Conservation (phyloP, 2,113 vertebrate species). For the Engraulis encrasicolus region DNA sequence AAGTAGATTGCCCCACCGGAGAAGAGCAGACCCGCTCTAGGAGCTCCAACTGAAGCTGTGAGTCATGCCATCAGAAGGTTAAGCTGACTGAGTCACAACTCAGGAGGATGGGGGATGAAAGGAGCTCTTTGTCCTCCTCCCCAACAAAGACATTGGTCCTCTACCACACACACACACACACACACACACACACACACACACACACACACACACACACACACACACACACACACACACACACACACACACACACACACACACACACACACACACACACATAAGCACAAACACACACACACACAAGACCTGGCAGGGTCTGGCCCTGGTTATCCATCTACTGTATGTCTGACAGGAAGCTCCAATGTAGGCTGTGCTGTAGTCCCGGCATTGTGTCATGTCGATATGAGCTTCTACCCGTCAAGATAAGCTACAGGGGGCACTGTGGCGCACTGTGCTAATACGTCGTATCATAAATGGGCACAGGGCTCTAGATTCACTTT, state of each 20-base stretch:
- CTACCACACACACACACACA: constrained; percentile 12
- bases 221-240: too few relatives aligned
- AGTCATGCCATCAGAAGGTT: neutral
- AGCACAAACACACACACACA: too few relatives aligned
- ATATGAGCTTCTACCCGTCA: too few relatives aligned
- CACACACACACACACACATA: too few relatives aligned
- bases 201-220: too few relatives aligned
- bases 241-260: constrained; percentile 1
- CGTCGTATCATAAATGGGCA: too few relatives aligned
- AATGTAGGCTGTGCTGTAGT: too few relatives aligned
- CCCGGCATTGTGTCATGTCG: too few relatives aligned
- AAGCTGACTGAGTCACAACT: neutral
- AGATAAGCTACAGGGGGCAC: too few relatives aligned
- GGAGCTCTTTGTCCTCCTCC: neutral
- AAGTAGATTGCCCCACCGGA: too few relatives aligned
- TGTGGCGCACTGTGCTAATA: too few relatives aligned
- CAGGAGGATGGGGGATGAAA: neutral
- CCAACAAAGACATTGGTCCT: neutral
- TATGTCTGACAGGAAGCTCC: neutral
- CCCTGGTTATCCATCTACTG: neutral
- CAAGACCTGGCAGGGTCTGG: neutral
- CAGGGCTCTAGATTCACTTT: too few relatives aligned
- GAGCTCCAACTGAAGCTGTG: neutral
- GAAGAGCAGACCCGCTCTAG: neutral
- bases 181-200: neutral